Evolutionary conservation across 2,797 vertebrate genomes (phyloP).

Genomic region (Cheirogaleus major): DNA sequence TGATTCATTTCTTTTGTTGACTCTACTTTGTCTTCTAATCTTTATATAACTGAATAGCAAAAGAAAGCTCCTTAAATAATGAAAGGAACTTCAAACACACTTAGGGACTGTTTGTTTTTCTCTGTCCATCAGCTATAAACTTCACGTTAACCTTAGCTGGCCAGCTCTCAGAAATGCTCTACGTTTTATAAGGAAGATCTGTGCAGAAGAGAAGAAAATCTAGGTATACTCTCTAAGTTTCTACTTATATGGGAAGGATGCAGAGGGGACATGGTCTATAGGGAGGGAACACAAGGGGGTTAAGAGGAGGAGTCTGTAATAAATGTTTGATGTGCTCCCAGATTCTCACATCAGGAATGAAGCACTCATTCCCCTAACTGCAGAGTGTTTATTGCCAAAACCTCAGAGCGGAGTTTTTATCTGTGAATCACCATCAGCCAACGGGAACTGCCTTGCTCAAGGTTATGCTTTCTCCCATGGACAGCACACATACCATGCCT

Average conservation of each 20-base stretch:
- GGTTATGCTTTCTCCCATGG: background rate
- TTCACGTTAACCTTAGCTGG: conserved; percentile 32
- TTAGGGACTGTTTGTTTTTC: conserved; percentile 35
- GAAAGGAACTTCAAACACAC: conserved; percentile 56
- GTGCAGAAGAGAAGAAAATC: background rate
- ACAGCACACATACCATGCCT: background rate
- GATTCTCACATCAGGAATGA: background rate
- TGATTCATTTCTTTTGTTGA: conserved; percentile 71
- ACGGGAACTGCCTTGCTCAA: background rate
- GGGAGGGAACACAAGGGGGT: rapidly evolving
- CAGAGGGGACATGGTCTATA: background rate
- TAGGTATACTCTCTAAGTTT: background rate
- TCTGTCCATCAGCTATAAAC: conserved; percentile 12
- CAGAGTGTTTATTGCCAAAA: background rate
- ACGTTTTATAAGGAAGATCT: background rate
- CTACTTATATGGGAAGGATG: background rate
- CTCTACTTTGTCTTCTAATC: conserved; percentile 58
- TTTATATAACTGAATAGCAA: conserved; percentile 62
- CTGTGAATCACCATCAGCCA: background rate
- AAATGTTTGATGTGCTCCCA: background rate
- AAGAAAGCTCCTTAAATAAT: conserved; percentile 53
- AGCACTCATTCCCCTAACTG: background rate
- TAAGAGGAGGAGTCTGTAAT: background rate
- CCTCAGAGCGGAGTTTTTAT: background rate
- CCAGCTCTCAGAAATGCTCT: background rate